phyloP scores from a whole-genome alignment of 23 tunicate genomes.

The Ascidia mentula region DNA sequence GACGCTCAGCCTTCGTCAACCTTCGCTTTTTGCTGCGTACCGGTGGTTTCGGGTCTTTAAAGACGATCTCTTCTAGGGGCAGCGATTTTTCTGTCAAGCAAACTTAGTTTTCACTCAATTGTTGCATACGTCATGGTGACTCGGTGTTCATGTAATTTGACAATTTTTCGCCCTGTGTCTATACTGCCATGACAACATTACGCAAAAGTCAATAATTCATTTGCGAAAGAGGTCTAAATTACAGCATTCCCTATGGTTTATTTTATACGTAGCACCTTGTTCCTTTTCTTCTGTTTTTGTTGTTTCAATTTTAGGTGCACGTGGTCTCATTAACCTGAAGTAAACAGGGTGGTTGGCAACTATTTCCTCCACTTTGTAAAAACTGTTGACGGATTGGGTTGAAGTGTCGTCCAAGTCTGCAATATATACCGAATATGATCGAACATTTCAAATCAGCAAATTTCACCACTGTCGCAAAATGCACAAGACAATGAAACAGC shows the following conservation, averaged over 20 bases:
- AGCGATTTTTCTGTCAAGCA: background rate
- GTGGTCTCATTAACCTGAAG: background rate
- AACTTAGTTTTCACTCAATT: too few relatives aligned
- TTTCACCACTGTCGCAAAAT: too few relatives aligned
- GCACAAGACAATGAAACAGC: too few relatives aligned
- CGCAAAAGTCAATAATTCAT: too few relatives aligned
- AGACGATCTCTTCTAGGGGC: background rate
- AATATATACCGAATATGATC: too few relatives aligned
- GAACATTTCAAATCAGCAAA: too few relatives aligned
- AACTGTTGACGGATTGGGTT: background rate
- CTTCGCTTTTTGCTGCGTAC: background rate
- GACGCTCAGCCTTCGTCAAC: slow-evolving; percentile 9
- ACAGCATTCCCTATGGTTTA: background rate
- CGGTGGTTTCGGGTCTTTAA: background rate
- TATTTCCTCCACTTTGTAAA: background rate
- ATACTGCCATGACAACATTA: too few relatives aligned
- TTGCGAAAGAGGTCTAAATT: background rate
- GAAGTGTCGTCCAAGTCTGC: background rate
- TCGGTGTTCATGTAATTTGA: too few relatives aligned
- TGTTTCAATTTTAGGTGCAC: background rate
- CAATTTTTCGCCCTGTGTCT: too few relatives aligned
- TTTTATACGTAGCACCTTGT: background rate
- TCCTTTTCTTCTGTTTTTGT: background rate
- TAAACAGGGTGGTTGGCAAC: background rate
- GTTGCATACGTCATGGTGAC: too few relatives aligned